Evolutionary conservation across 2,113 vertebrate genomes (phyloP).

Genomic region (Tinamus guttatus): DNA sequence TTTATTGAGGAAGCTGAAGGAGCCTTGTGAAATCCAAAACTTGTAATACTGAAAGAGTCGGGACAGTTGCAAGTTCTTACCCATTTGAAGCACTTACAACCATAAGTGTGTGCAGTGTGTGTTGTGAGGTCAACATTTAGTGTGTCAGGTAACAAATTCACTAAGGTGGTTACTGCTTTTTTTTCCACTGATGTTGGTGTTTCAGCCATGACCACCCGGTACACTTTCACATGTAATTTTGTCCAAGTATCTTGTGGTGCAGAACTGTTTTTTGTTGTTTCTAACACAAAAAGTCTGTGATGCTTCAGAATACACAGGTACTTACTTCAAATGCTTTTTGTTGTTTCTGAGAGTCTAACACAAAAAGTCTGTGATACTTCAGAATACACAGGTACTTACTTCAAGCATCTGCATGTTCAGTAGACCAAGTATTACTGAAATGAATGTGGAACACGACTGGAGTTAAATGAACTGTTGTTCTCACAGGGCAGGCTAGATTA

Average conservation of each 20-base stretch:
- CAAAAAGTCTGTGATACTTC: conserved; percentile 48
- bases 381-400: conserved; percentile 63
- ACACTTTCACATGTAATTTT: background rate
- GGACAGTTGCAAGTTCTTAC: background rate
- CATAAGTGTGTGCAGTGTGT: too few species aligned
- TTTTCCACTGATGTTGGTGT: conserved; percentile 1
- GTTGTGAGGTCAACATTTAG: background rate
- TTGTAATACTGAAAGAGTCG: background rate
- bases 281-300: conserved; percentile 48
- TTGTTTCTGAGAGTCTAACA: background rate
- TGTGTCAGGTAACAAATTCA: background rate
- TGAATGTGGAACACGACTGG: conserved; percentile 59
- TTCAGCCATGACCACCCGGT: background rate
- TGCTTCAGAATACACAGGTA: conserved; percentile 53
- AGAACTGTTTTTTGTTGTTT: background rate
- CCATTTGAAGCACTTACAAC: too few species aligned
- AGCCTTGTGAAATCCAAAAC: background rate
- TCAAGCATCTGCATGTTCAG: conserved; percentile 15
- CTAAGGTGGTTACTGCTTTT: background rate
- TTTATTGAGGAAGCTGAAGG: background rate
- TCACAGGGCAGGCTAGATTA: conserved; percentile 45
- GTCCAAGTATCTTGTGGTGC: background rate
- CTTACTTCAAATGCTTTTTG: conserved; percentile 59
- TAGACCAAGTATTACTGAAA: conserved; percentile 61
- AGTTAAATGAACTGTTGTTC: conserved; percentile 67